phyloP scores from a whole-genome alignment of 2,888 invertebrate species.

The Drosophila niveifrons region DNA sequence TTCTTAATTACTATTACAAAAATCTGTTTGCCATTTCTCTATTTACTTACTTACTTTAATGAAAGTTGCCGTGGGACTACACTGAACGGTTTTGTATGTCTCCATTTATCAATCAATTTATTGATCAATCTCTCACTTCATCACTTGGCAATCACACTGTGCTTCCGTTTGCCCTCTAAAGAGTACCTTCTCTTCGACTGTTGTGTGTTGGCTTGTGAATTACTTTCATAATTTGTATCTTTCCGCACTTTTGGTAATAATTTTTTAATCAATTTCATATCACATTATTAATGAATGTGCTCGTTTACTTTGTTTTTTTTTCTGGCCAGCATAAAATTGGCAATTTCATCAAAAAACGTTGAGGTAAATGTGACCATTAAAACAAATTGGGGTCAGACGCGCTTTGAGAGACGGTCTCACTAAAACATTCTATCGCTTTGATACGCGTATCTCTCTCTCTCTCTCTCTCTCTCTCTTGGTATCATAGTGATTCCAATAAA shows the following conservation, averaged over 20 bases:
- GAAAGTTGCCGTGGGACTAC: not conserved
- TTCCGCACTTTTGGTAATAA: conserved; percentile 44
- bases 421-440: conserved; percentile 19
- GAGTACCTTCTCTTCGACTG: conserved; percentile 23
- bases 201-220: no score
- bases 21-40: not conserved
- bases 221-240: conserved; percentile 15
- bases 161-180: not conserved
- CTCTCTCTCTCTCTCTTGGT: not conserved
- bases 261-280: conserved; percentile 40
- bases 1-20: not conserved
- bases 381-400: conserved; percentile 53
- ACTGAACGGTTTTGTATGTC: not conserved
- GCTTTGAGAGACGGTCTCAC: not conserved
- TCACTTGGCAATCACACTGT: not conserved
- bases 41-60: not conserved
- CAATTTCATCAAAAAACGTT: conserved; percentile 31
- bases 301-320: conserved; percentile 18
- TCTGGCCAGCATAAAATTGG: conserved; percentile 29
- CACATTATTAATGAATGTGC: conserved; percentile 46
- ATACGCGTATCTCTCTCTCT: not conserved
- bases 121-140: not conserved
- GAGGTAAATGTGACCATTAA: conserved; percentile 14
- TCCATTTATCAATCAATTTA: not conserved
- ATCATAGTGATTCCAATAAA: conserved; percentile 12